Base-by-base conservation (phyloP, 2,888 invertebrate species). In the Melanostoma scalare region DNA sequence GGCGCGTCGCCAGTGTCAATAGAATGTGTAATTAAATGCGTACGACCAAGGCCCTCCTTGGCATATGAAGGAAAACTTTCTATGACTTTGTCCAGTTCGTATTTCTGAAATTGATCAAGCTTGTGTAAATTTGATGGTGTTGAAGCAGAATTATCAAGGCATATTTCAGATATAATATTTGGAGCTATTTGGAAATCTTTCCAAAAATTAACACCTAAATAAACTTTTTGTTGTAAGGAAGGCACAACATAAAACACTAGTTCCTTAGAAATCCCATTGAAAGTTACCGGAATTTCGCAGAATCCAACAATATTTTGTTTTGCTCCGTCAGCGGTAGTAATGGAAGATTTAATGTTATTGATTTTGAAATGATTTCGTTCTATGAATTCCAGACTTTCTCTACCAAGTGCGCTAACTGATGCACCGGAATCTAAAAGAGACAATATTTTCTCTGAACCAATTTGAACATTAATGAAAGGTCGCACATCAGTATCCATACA, bases 1-100 rank as follows among this genome's bases (percentile, higher is more conserved):
- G 42, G 31, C 3, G 69, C 46, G 6, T 74, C 68, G 3, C 50
- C 48, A 10, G 55, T 55, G 20, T 55, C 55, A 10, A 55, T 55
- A 6, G 2, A 6, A 6, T 55, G 55, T n/a, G 2, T 10, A 10
- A 36, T 36, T 2, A 6, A 10, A 6, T n/a, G 2, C 2, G 55
- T 55, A 10, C 6, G n/a, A 3, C 55, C 55, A 1, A 55, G 36
- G 8, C 52, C 52, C 6, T 20, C 20, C 20, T 20, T 20, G 20
- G 20, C 1, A 20, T 20, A 20, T 20, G 20, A 20, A 20, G 20
- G 52, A 52, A 33, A 30, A 52, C n/a, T 30, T 31, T 31, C 6
- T 6, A 30, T 30, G 6, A 31, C 8, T 56, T 56, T 56, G 3
- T 56, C 38, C n/a, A 56, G 40, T 9, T 40, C 56, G 30, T 40